A percentile compares a stretch with the other conserved stretches of the same genome.
Conservation (phyloP, 2,113 vertebrate species). For the Nibea coibor region DNA sequence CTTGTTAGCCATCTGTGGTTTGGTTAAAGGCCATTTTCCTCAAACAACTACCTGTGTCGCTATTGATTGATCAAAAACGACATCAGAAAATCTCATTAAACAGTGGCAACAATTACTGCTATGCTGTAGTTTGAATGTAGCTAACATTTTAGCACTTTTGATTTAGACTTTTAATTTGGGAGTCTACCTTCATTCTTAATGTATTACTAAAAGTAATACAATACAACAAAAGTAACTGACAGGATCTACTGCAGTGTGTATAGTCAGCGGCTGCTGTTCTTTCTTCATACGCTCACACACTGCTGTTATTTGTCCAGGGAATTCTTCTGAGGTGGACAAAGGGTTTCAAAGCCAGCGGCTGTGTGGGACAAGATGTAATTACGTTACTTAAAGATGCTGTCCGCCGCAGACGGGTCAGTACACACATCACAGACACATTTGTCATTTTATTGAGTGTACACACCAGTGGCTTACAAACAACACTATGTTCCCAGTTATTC, state of each 20-base stretch:
- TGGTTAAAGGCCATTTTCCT: background rate
- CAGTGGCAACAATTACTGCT: background rate
- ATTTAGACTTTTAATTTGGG: background rate
- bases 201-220: background rate
- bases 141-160: background rate
- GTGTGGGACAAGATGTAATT: slow-evolving; percentile 93
- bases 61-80: too few species aligned
- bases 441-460: background rate
- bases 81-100: too few species aligned
- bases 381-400: slow-evolving; percentile 93
- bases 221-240: background rate
- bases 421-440: too few species aligned
- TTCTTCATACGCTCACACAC: background rate
- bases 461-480: background rate
- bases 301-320: slow-evolving; percentile 81
- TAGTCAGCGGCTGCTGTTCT: background rate
- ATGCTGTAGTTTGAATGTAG: background rate
- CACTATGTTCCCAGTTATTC: too few species aligned
- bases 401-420: slow-evolving; percentile 86
- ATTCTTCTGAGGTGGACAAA: slow-evolving; percentile 97
- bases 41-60: too few species aligned
- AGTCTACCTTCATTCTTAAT: background rate
- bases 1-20: background rate
- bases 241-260: background rate
- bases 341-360: slow-evolving; percentile 93